These are phyloP conservation scores for Hemaris fuciformis DNA, from an alignment of 2,888 invertebrate species.

Conservation along the genomic window DNA sequence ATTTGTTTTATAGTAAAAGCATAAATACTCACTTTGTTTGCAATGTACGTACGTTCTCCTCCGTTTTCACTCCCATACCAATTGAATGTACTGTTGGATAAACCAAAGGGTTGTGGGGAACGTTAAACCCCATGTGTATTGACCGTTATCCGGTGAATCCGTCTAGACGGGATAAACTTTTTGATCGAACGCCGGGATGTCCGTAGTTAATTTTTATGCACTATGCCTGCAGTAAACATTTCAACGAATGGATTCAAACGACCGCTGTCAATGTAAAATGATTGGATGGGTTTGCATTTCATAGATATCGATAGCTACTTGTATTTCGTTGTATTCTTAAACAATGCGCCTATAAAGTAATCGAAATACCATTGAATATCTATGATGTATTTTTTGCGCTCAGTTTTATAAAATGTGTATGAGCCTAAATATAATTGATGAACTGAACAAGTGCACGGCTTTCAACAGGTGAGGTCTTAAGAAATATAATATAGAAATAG, in stretches of 20 bases:
- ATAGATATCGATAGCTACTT: neutral
- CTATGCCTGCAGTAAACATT: neutral
- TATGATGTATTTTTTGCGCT: no score
- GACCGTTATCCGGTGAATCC: constrained; percentile 21
- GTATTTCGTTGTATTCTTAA: neutral
- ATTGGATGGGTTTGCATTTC: neutral
- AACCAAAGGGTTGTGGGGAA: neutral
- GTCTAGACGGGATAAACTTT: constrained; percentile 44
- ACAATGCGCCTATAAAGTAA: no score
- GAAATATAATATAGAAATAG: no score
- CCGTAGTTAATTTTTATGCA: constrained; percentile 30
- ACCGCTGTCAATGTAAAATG: neutral
- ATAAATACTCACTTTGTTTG: no score
- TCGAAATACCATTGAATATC: no score
- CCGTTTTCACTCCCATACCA: neutral
- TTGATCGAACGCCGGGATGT: constrained; percentile 31
- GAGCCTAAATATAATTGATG: no score
- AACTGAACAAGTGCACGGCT: no score
- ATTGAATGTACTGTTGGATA: neutral
- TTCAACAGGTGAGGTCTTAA: no score
- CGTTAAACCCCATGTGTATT: neutral
- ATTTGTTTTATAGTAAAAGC: no score
- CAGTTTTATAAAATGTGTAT: no score
- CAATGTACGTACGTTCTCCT: neutral
- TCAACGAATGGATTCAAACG: neutral